Conservation (phyloP, 2,888 invertebrate genomes). For the Habrosyne pyritoides region DNA sequence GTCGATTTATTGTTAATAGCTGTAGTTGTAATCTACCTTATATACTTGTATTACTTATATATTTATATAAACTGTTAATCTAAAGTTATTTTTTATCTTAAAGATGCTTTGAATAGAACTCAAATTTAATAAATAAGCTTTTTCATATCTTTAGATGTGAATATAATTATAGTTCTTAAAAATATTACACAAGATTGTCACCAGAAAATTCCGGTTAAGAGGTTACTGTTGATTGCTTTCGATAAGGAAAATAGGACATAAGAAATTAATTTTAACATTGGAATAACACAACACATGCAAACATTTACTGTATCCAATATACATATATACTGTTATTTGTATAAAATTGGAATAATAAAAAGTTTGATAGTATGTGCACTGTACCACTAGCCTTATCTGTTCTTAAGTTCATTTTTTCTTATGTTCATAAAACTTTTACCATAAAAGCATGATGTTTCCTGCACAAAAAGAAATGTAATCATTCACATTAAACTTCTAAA, state of each 20-base stretch:
- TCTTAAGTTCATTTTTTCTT: background rate
- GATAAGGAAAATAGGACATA: background rate
- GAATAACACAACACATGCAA: background rate
- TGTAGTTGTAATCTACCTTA: too few species aligned
- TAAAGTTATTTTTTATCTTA: too few species aligned
- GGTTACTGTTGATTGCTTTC: background rate
- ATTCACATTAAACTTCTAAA: background rate
- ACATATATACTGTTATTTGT: background rate
- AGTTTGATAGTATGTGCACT: background rate
- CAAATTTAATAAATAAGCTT: too few species aligned
- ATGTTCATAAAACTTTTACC: constrained; percentile 1
- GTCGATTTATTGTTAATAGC: constrained; percentile 18
- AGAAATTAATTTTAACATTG: background rate
- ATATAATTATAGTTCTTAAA: too few species aligned
- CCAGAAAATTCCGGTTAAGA: too few species aligned
- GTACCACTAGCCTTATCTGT: constrained; percentile 1
- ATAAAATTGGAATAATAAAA: background rate
- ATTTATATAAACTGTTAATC: too few species aligned
- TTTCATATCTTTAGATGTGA: too few species aligned
- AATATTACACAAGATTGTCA: too few species aligned
- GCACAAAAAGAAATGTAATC: background rate
- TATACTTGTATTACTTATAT: too few species aligned
- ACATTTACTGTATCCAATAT: background rate
- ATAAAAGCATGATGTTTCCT: constrained; percentile 5
- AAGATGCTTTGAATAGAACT: too few species aligned